A percentile compares a stretch with the other conserved stretches of the same genome.
These are phyloP conservation scores for Campylomormyrus numenius DNA, from an alignment of 2,113 vertebrate species.

Conservation along the genomic window DNA sequence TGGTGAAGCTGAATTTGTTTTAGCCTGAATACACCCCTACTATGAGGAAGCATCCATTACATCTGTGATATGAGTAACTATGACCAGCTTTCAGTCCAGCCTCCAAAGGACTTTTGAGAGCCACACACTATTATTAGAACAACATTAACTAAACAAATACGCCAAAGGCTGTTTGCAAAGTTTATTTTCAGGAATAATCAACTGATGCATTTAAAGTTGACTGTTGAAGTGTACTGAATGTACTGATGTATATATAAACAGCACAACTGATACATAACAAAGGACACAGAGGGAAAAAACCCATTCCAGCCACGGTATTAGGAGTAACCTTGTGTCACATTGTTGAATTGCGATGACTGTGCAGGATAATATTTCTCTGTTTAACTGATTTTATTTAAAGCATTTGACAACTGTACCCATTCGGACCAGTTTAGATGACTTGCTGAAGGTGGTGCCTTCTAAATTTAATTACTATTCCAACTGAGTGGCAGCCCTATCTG, in stretches of 20 bases:
- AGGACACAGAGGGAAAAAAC: neutral
- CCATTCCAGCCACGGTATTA: neutral
- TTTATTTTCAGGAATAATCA: neutral
- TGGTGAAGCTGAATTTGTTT: constrained; percentile 32
- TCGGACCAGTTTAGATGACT: neutral
- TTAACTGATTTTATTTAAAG: neutral
- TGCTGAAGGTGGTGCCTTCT: neutral
- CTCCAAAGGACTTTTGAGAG: neutral
- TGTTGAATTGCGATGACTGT: neutral
- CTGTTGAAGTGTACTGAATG: neutral
- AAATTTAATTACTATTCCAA: neutral
- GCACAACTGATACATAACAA: neutral
- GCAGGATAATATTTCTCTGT: neutral
- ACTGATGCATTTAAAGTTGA: neutral
- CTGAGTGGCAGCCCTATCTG: neutral
- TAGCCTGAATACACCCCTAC: constrained; percentile 29
- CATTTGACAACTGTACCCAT: neutral
- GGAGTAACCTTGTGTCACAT: neutral
- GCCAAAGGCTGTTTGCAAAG: neutral
- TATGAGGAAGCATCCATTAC: constrained; percentile 26
- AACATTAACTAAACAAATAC: constrained; percentile 1
- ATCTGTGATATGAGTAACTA: constrained; percentile 17
- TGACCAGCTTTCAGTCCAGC: neutral
- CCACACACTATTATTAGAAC: neutral
- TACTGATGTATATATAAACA: neutral